Percentiles rank a stretch among this genome's conserved stretches.
phyloP scores from a whole-genome alignment of 1,140 invertebrate species.

The Microplitis mediator region DNA sequence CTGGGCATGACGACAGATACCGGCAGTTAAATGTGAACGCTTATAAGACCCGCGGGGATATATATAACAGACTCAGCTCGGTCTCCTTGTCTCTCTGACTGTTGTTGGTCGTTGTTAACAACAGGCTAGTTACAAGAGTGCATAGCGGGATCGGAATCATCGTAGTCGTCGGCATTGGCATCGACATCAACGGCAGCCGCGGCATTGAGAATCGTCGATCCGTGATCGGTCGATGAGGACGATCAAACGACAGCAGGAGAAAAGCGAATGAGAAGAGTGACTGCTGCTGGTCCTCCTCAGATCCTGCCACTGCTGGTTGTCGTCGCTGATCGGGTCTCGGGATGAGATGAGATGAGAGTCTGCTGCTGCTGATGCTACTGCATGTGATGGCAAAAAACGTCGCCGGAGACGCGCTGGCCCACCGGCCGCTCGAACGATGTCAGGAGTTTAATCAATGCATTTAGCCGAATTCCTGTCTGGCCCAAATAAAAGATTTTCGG shows the following conservation, averaged over 20 bases:
- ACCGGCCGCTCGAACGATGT: slow-evolving; percentile 56
- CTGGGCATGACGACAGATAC: slow-evolving; percentile 15
- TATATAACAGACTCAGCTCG: no score
- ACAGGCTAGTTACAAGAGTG: slow-evolving; percentile 35
- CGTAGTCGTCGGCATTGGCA: neutral
- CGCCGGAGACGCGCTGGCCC: slow-evolving; percentile 51
- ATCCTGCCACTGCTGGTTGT: no score
- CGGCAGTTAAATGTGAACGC: neutral
- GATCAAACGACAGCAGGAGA: neutral
- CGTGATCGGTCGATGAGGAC: neutral
- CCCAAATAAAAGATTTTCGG: slow-evolving; percentile 59
- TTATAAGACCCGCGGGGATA: neutral
- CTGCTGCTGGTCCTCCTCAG: neutral
- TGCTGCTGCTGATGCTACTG: slow-evolving; percentile 12
- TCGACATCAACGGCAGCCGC: neutral
- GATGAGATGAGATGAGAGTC: slow-evolving; percentile 13
- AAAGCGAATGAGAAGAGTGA: slow-evolving; percentile 28
- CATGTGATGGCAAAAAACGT: slow-evolving; percentile 51
- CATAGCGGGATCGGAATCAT: neutral
- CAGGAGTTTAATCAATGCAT: slow-evolving; percentile 63
- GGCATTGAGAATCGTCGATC: neutral
- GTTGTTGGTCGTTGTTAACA: slow-evolving; percentile 30
- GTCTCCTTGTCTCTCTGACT: neutral
- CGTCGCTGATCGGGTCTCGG: slow-evolving; percentile 23
- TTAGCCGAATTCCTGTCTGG: slow-evolving; percentile 63